Conservation (phyloP, 2,888 invertebrate genomes). For the Dioctria rufipes region DNA sequence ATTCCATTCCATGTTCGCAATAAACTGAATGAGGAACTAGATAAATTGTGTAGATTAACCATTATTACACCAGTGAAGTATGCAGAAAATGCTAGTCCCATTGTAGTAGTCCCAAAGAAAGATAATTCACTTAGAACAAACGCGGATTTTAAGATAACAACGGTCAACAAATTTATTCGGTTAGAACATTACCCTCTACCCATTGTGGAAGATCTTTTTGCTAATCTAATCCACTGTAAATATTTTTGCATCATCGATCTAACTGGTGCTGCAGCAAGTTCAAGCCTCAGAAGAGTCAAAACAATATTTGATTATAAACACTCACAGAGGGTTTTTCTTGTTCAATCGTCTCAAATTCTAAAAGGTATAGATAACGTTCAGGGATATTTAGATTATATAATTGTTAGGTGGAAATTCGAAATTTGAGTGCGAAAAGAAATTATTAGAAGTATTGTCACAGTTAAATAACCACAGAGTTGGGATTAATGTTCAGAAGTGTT, state of each 20-base stretch:
- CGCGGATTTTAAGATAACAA: conserved; percentile 50
- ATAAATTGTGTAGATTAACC: background rate
- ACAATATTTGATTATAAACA: too few relatives aligned
- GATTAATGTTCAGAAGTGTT: background rate
- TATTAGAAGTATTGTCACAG: conserved; percentile 5
- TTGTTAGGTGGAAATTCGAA: background rate
- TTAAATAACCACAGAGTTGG: conserved; percentile 4
- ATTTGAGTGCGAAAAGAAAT: background rate
- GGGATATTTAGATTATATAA: conserved; percentile 26
- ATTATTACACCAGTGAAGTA: conserved; percentile 15
- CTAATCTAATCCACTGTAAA: background rate
- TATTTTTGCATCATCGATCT: conserved; percentile 16
- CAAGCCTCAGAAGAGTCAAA: too few relatives aligned
- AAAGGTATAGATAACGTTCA: conserved; percentile 46
- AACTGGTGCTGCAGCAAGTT: too few relatives aligned
- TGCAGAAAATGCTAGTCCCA: conserved; percentile 54
- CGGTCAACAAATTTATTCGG: conserved; percentile 54
- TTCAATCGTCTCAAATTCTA: conserved; percentile 59
- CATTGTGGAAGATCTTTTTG: conserved; percentile 2
- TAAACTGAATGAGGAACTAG: background rate
- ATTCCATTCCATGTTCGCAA: conserved; percentile 10
- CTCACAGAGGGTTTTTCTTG: conserved; percentile 58
- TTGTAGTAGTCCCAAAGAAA: conserved; percentile 52
- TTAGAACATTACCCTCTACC: conserved; percentile 53
- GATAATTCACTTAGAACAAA: conserved; percentile 41